phyloP scores from a whole-genome alignment of 2,888 invertebrate genomes.

The Philonicus albiceps region DNA sequence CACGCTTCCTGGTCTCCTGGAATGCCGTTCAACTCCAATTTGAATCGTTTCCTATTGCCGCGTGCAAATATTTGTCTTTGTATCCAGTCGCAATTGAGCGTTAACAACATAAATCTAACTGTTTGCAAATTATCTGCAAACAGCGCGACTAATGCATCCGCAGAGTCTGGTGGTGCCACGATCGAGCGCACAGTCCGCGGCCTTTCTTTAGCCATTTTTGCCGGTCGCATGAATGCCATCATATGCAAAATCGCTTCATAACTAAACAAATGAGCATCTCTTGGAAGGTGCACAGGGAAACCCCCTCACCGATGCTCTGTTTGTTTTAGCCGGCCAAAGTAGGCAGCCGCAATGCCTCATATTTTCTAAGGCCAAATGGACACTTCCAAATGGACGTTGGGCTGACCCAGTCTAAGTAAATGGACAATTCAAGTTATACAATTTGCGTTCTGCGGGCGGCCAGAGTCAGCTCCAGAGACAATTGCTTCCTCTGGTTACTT shows the following conservation, averaged over 20 bases:
- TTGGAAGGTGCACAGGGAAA: not conserved
- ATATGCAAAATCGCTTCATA: constrained; percentile 1
- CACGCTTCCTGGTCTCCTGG: constrained; percentile 1
- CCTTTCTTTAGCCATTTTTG: not conserved
- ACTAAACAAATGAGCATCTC: not conserved
- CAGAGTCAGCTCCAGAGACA: not conserved
- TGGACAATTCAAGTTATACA: constrained; percentile 13
- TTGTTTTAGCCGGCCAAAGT: not conserved
- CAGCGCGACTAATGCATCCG: constrained; percentile 20
- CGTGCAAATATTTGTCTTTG: constrained; percentile 28
- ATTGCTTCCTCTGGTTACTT: not conserved
- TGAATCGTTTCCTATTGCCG: constrained; percentile 19
- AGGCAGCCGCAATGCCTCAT: not conserved
- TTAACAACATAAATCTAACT: constrained; percentile 41
- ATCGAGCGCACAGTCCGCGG: not conserved
- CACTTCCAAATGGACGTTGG: not conserved
- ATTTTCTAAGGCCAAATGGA: constrained; percentile 1
- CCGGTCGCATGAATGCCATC: not conserved
- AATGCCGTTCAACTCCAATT: constrained; percentile 13
- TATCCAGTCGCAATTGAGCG: constrained; percentile 32
- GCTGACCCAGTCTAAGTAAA: constrained; percentile 18
- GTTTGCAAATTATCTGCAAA: constrained; percentile 34
- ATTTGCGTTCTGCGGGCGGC: not conserved
- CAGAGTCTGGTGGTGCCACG: not conserved
- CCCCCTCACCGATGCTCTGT: not conserved